Evolutionary conservation across 2,888 invertebrate species (phyloP), one percentile per base, ranked within the genome.

Genomic region (Rhagium mordax): DNA sequence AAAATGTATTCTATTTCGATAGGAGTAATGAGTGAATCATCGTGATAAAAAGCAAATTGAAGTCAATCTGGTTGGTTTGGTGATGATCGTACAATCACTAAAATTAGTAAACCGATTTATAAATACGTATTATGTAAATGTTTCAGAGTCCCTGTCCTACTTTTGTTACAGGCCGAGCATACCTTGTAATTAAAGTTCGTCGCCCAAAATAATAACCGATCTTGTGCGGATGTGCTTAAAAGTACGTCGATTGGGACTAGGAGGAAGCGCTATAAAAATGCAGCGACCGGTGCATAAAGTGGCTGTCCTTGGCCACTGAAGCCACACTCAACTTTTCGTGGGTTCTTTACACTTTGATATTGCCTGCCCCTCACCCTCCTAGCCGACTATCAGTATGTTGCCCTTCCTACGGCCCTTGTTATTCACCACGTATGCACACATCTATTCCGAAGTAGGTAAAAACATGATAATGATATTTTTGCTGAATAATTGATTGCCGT

Each of bases 341-440:
- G 75, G 78, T 76, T 76, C 78, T 78, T 78, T 78, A 78, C 78
- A 76, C 75, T 78, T 75, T 74, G 75, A 75, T 75, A 71, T 55
- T 29, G 59, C 27, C 61, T 65, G 68, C 66, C 64, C 70, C 68
- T 72, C 69, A 48, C 69, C 60, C 59, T 29, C 53, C 68, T 57
- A 10, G 41, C 24, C 13, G 21, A 47, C 68, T 24, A 62, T 69
- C 69, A 71, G 70, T 64, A 74, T 69, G 69, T 70, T 69, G 81
- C 83, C 77, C 76, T 77, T 83, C 84, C 85, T 81, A 84, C 84
- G 84, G 85, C 84, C 86, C 85, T 85, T 85, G 85, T 84, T 85
- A 84, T 83, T 79, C 82, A 82, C 83, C 81, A 80, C 80, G 82
- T 82, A 84, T 84, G 74, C 82, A 74, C 68, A 74, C 53, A 13